These are phyloP conservation scores for Camelus dromedarius DNA, from an alignment of 2,113 vertebrate genomes.

Conservation along the genomic window DNA sequence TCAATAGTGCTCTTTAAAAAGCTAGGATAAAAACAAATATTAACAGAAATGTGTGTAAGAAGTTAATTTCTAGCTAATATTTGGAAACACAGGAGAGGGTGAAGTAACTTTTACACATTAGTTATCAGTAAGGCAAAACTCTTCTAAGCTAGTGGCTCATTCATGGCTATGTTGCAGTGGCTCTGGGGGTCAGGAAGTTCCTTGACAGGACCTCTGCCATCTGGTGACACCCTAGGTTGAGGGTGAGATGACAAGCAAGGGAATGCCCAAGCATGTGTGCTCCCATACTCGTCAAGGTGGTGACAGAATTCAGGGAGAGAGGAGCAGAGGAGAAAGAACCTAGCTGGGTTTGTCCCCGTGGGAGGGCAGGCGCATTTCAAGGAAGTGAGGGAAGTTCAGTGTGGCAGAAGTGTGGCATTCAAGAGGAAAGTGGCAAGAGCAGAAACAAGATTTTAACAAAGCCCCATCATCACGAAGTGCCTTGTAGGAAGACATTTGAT, in stretches of 20 bases:
- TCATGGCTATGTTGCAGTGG: neutral
- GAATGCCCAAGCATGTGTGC: accelerated
- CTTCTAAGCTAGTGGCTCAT: neutral
- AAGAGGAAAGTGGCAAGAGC: neutral
- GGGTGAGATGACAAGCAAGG: neutral
- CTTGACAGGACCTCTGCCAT: neutral
- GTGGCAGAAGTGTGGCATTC: no score
- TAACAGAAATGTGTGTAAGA: neutral
- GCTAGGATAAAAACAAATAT: neutral
- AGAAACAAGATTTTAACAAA: neutral
- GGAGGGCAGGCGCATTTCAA: neutral
- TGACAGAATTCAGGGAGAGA: neutral
- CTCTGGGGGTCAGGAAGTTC: neutral
- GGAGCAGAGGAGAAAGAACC: neutral
- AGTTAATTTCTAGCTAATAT: neutral
- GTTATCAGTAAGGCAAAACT: neutral
- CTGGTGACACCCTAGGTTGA: neutral
- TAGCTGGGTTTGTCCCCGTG: neutral
- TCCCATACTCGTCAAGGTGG: accelerated
- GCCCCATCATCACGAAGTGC: neutral
- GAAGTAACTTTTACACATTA: neutral
- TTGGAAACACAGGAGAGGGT: neutral
- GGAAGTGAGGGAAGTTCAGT: neutral
- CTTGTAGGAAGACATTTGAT: neutral
- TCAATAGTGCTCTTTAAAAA: neutral